phyloP scores from a whole-genome alignment of 2,113 vertebrate genomes.

The Martes martes region DNA sequence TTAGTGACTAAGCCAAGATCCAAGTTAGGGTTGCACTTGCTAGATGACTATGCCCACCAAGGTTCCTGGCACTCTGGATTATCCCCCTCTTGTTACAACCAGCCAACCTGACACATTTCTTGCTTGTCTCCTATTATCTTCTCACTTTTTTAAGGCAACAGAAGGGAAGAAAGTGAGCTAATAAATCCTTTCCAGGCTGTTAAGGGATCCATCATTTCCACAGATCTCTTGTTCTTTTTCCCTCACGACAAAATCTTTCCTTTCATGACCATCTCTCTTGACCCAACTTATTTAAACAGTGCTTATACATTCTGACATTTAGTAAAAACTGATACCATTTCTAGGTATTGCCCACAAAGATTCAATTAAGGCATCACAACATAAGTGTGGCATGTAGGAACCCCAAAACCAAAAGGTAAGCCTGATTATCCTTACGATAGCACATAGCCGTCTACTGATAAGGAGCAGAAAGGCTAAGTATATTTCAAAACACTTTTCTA shows the following conservation, averaged over 20 bases:
- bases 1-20: neutral
- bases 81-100: neutral
- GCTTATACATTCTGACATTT: neutral
- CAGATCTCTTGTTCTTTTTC: neutral
- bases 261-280: neutral
- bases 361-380: neutral
- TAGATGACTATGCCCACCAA: neutral
- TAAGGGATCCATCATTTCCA: neutral
- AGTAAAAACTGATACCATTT: neutral
- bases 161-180: neutral
- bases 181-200: neutral
- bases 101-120: neutral
- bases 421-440: neutral
- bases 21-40: neutral
- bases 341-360: neutral
- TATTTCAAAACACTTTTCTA: slow-evolving; percentile 29
- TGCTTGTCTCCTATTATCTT: neutral
- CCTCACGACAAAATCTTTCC: neutral
- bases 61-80: neutral
- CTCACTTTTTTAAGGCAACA: neutral
- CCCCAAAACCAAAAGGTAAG: neutral
- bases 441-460: neutral
- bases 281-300: neutral
- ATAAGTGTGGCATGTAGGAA: neutral
- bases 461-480: neutral